Base-by-base conservation (phyloP, 2,888 invertebrate species). In the Aethes cnicana region DNA sequence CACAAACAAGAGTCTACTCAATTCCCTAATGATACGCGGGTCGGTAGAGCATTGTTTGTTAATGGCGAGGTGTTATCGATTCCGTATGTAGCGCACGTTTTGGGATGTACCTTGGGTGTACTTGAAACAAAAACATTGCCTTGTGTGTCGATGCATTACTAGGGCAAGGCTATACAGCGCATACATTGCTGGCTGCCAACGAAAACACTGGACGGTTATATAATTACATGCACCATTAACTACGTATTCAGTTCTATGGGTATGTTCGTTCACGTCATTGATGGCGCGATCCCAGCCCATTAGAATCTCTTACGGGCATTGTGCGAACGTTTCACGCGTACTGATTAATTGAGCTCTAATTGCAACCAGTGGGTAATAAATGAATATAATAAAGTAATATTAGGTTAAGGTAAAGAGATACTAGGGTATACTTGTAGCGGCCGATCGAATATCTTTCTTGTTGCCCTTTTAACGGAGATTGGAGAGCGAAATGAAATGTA, bases 141-240 rank as follows among this genome's bases (percentile, higher is more conserved):
- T 72, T 73, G 71, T 58, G 52, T 56, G 55, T 55, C 50, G 54
- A 56, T 57, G 70, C 70, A 68, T 58, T 47, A 71, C 61, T 76
- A 54, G 71, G 77, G 69, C 78, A 80, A 79, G 79, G 77, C 57
- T 58, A 47, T 58, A 56, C 32, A 47, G 54, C 50, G 36, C 47
- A 49, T 23, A 30, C 47, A 47, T 43, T n/a, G n/a, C n/a, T n/a
- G n/a, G 39, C 32, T 49, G 23, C 20, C 46, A 42, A 53, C 37
- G 30, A 43, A 37, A 25, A 57, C 55, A 46, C 47, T 44, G 33
- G 36, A 39, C 53, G 36, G 35, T 42, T 48, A 53, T 41, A 47
- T 36, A 53, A 41, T 39, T 41, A 12, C 14, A 41, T 47, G 20
- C 37, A 33, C 20, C 36, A 21, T 30, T 14, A 20, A 25, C n/a